phyloP scores from a whole-genome alignment of 2,797 vertebrate species.

The Galagoides demidoff region DNA sequence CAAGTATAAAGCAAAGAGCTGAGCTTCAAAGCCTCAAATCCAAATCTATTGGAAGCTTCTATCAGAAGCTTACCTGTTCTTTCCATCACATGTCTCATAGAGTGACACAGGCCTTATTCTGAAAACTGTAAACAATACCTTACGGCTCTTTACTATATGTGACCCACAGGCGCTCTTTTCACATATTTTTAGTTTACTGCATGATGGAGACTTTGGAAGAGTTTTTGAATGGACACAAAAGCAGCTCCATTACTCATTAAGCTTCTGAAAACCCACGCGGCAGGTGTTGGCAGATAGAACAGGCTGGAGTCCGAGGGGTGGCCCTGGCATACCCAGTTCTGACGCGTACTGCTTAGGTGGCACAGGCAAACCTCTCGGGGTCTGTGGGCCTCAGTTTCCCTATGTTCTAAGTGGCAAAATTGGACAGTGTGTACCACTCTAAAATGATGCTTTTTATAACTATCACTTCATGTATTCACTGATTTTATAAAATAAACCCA shows the following conservation, averaged over 20 bases:
- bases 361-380: background rate
- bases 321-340: background rate
- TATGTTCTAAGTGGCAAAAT: background rate
- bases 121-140: accelerated
- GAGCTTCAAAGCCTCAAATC: background rate
- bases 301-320: background rate
- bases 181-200: background rate
- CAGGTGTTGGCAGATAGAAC: background rate
- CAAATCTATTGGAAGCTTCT: background rate
- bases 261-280: background rate
- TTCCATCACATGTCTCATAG: accelerated
- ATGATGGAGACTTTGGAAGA: background rate
- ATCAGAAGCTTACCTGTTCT: background rate
- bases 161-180: background rate
- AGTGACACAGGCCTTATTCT: background rate
- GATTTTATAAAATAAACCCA: background rate
- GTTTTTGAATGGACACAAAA: background rate
- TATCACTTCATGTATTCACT: conserved; percentile 4
- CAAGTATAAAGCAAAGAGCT: background rate
- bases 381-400: background rate
- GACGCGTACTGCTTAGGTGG: accelerated
- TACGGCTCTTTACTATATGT: background rate
- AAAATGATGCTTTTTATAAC: background rate
- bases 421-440: background rate
- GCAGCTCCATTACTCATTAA: background rate